A percentile compares a stretch with the other conserved stretches of the same genome.
These are phyloP conservation scores for Caracal caracal DNA, from an alignment of 2,113 vertebrate species.

Conservation along the genomic window DNA sequence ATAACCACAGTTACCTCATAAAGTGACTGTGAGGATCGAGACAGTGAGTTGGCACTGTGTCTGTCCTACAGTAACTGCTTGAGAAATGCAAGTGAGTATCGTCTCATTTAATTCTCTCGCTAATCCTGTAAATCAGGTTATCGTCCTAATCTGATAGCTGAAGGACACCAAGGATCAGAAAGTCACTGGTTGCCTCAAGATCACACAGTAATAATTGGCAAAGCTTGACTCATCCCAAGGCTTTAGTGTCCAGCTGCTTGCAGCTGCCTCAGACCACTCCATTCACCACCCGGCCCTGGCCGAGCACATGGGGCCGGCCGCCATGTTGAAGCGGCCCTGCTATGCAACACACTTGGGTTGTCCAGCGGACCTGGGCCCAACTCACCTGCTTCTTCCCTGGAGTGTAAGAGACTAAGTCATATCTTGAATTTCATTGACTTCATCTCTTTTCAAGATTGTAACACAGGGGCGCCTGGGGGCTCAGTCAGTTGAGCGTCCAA, in stretches of 20 bases:
- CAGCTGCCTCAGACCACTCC: not conserved
- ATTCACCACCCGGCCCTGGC: not conserved
- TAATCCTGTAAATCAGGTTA: not conserved
- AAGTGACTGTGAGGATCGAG: not conserved
- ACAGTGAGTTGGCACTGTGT: not conserved
- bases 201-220: not conserved
- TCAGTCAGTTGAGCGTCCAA: no score
- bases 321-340: not conserved
- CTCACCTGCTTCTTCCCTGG: not conserved
- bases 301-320: fast-evolving
- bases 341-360: not conserved
- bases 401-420: not conserved
- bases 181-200: not conserved
- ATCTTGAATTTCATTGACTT: not conserved
- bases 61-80: not conserved
- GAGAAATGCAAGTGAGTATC: not conserved
- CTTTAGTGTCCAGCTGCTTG: not conserved
- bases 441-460: not conserved
- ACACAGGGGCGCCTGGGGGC: not conserved
- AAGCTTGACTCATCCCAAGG: not conserved
- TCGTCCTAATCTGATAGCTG: not conserved
- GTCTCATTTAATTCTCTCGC: not conserved
- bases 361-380: not conserved
- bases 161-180: not conserved
- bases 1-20: not conserved